Base-by-base conservation (phyloP, 2,888 invertebrate genomes). In the Apodemia hepburni region DNA sequence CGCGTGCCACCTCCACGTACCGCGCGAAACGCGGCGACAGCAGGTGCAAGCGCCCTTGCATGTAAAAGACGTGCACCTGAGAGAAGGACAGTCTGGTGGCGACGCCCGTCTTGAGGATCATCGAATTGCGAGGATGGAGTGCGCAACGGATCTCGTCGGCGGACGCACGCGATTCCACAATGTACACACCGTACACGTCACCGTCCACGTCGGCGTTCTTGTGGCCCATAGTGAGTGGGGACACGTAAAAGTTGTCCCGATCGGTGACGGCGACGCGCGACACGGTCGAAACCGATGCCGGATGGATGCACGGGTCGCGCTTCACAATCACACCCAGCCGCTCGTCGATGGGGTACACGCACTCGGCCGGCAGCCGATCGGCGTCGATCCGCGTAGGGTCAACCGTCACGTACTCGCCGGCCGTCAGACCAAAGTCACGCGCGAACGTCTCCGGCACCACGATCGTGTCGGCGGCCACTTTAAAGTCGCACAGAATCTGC, bases 401-500 rank as follows among this genome's bases (percentile, higher is more conserved):
- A n/a, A 47, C 4, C 47, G 47, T 47, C n/a, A 47, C 54, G 27
- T 57, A 11, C 22, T 22, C 54, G 54, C 54, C 54, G 22, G 58
- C 58, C 27, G 58, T 58, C 33, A 58, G 58, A 27, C 58, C 27
- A 58, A 58, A 58, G 58, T 58, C 58, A n/a, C 12, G 57, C n/a
- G 57, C 22, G 29, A 58, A 58, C 58, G 22, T 58, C 27, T 58
- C 58, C 29, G 58, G 58, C 33, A 58, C 58, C 7, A 58, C 58
- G 27, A 27, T 58, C 58, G 58, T 58, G 58, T 58, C 58, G 58
- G 33, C 58, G 27, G 58, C 58, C 58, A 58, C 58, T 58, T 58
- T 27, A n/a, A 58, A 58, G 33, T 58, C 58, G 58, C 22, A 58
- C 11, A 58, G 33, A 15, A 58, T 27, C 58, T 58, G 27, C 15